phyloP scores from a whole-genome alignment of 2,113 vertebrate genomes.

The Mus musculus region GRCm39 chr4:124616001-124616500 shows the following conservation, averaged over 20 bases:
- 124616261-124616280: not conserved
- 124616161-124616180: not conserved
- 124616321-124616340: not conserved
- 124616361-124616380: not conserved
- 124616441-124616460: not conserved
- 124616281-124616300: not conserved
- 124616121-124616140: not conserved
- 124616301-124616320: not conserved
- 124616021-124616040: not conserved
- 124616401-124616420: not conserved
- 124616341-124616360: not conserved
- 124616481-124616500: not conserved
- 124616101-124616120: not conserved
- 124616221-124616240: not conserved
- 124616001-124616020: conserved; percentile 10
- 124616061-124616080: not conserved
- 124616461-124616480: too few relatives aligned
- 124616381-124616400: not conserved
- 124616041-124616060: conserved; percentile 11
- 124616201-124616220: not conserved
- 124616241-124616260: not conserved
- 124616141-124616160: not conserved
- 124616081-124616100: not conserved
- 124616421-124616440: not conserved
- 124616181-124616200: not conserved